These are phyloP conservation scores for Gastrophryne carolinensis DNA, from an alignment of 2,797 vertebrate species.

Conservation along the genomic window DNA sequence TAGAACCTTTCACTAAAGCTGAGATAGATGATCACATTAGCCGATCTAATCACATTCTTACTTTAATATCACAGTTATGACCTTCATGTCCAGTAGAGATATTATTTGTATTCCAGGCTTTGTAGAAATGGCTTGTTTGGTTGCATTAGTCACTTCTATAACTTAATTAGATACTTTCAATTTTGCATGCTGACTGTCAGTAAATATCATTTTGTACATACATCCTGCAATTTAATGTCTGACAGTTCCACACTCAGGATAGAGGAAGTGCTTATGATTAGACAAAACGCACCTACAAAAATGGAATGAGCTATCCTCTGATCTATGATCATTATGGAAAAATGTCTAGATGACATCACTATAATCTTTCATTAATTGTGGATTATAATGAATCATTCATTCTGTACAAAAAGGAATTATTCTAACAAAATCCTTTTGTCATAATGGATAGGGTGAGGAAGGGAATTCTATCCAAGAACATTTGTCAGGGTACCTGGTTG, in stretches of 20 bases:
- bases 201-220: slow-evolving; percentile 4
- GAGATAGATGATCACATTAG: slow-evolving; percentile 54
- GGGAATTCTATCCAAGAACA: no score
- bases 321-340: slow-evolving; percentile 13
- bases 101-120: slow-evolving; percentile 19
- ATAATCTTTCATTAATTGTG: no score
- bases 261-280: slow-evolving; percentile 2
- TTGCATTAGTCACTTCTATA: slow-evolving; percentile 26
- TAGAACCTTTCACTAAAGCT: slow-evolving; percentile 54
- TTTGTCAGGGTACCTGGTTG: no score
- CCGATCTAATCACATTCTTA: slow-evolving; percentile 42
- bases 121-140: neutral
- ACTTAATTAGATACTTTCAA: slow-evolving; percentile 8
- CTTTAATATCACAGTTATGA: slow-evolving; percentile 42
- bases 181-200: neutral
- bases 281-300: neutral
- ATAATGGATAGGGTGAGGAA: no score
- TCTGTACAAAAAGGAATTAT: no score
- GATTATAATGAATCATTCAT: no score
- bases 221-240: slow-evolving; percentile 20
- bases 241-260: neutral
- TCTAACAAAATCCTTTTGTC: no score
- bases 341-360: no score
- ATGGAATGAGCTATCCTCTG: neutral
- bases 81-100: slow-evolving; percentile 13